Conservation (phyloP, 2,797 vertebrate genomes). For the Syndactyla subalaris region DNA sequence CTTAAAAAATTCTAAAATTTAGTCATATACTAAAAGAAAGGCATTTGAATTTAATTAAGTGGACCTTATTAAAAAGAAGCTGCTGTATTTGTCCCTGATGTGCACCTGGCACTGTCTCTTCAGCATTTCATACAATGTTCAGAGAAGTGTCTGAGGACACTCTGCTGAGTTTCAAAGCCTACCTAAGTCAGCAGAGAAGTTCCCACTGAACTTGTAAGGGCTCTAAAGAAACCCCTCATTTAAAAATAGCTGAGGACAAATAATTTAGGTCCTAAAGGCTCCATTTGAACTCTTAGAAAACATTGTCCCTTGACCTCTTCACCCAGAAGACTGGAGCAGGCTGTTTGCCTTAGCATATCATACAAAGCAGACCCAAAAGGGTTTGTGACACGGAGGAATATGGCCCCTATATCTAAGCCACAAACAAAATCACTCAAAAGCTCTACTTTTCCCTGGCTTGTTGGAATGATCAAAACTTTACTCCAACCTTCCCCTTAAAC, state of each 20-base stretch:
- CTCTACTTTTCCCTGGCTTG: not conserved
- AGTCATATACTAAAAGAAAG: not conserved
- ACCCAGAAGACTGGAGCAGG: slow-evolving; percentile 8
- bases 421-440: slow-evolving; percentile 17
- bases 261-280: not conserved
- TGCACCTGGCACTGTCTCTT: not conserved
- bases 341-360: not conserved
- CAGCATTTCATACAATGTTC: not conserved
- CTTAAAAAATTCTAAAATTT: not conserved
- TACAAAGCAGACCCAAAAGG: not conserved
- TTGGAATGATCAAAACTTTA: slow-evolving; percentile 51
- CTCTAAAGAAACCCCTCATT: not conserved
- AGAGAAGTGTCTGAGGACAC: not conserved
- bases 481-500: not conserved
- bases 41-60: not conserved
- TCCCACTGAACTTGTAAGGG: not conserved
- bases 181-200: not conserved
- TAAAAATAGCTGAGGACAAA: not conserved
- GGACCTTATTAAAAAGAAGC: not conserved
- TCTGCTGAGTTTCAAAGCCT: not conserved
- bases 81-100: not conserved
- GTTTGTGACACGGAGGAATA: not conserved
- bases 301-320: slow-evolving; percentile 5
- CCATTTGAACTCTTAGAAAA: not conserved
- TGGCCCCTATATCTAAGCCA: not conserved